These are phyloP conservation scores for Clarias laeviceps DNA, from an alignment of 2,797 vertebrate species.

Conservation along the genomic window DNA sequence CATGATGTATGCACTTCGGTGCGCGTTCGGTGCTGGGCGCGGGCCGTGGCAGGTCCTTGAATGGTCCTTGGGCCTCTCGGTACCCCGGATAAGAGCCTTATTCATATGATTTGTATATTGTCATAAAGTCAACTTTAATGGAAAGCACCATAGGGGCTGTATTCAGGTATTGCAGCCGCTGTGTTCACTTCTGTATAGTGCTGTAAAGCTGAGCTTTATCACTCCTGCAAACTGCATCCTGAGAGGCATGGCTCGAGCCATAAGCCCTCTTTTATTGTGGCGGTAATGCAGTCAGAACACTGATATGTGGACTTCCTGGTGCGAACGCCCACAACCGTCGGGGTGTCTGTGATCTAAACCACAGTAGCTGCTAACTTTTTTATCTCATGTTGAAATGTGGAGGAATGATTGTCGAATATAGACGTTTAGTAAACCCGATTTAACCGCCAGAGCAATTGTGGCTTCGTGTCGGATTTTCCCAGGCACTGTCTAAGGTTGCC, in stretches of 20 bases:
- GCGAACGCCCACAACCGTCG: conserved; percentile 1
- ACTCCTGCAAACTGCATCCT: conserved; percentile 10
- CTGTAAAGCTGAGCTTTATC: conserved; percentile 25
- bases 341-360: conserved; percentile 20
- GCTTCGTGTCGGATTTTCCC: conserved; percentile 34
- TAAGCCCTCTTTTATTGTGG: conserved; percentile 42
- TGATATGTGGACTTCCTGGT: neutral
- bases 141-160: conserved; percentile 29
- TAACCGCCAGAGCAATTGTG: conserved; percentile 33
- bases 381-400: conserved; percentile 18
- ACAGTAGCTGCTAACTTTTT: conserved; percentile 29
- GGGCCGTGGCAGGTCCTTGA: conserved; percentile 67
- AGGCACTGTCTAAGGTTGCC: conserved; percentile 21
- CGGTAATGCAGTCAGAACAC: conserved; percentile 22
- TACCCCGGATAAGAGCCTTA: conserved; percentile 51
- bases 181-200: neutral
- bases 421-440: conserved; percentile 14
- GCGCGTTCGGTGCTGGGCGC: conserved; percentile 57
- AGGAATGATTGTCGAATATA: conserved; percentile 14
- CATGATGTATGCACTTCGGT: conserved; percentile 59
- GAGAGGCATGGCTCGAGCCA: conserved; percentile 15
- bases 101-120: conserved; percentile 38
- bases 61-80: conserved; percentile 63
- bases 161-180: neutral
- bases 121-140: conserved; percentile 31